A percentile compares a stretch with the other conserved stretches of the same genome.
Conservation (phyloP, 2,113 vertebrate genomes). For the human region DNA sequence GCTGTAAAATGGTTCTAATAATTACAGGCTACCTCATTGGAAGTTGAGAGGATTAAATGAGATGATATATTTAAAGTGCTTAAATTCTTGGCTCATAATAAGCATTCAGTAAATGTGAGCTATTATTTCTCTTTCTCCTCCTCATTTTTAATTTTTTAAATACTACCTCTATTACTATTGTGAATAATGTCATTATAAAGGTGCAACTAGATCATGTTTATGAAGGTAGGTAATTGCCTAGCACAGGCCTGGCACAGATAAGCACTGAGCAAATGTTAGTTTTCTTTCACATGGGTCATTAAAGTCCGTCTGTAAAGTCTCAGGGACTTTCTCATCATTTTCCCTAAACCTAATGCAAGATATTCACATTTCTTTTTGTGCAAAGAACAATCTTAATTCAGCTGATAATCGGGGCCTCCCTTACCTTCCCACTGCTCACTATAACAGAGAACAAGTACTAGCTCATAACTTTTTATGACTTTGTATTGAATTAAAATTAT, state of each 20-base stretch:
- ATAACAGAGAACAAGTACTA: not conserved
- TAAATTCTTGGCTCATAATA: not conserved
- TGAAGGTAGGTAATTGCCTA: not conserved
- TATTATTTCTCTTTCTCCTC: not conserved
- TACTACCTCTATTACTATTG: not conserved
- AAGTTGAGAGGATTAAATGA: conserved; percentile 34
- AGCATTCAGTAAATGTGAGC: conserved; percentile 22
- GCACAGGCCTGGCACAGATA: not conserved
- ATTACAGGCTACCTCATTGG: not conserved
- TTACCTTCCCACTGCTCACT: not conserved
- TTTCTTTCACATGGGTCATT: not conserved
- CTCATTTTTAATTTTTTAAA: not conserved
- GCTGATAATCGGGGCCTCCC: not conserved
- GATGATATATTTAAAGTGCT: conserved; percentile 23
- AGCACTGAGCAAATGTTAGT: not conserved
- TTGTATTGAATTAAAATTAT: not conserved
- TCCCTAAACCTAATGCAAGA: not conserved
- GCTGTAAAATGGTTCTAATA: not conserved
- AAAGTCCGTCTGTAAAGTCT: not conserved
- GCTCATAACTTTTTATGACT: not conserved
- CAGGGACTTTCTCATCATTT: not conserved
- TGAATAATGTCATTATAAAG: not conserved
- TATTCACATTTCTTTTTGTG: not conserved
- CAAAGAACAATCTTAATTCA: not conserved
- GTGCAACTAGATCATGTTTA: not conserved